Evolutionary conservation across 2,888 invertebrate genomes (phyloP).

Genomic region (Apamea anceps): DNA sequence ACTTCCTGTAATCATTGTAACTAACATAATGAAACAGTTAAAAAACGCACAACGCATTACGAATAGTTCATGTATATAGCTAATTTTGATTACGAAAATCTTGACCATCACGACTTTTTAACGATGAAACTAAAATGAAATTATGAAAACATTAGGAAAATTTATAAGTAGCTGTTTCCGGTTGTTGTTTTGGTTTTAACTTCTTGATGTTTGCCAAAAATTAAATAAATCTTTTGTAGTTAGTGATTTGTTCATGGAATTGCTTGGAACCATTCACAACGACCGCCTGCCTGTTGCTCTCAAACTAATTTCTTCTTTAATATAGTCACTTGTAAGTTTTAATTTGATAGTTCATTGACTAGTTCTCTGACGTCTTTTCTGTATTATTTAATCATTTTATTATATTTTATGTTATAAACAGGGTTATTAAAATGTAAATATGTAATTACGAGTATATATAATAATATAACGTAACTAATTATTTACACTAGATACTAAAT

Average conservation of each 20-base stretch:
- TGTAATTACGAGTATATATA: neutral
- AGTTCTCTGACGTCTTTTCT: conserved; percentile 29
- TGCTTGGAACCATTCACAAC: conserved; percentile 3
- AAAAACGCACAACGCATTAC: neutral
- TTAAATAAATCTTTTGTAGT: neutral
- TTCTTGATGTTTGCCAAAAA: neutral
- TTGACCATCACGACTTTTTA: neutral
- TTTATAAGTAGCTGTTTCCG: conserved; percentile 3
- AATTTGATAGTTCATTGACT: conserved; percentile 25
- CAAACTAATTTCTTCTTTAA: conserved; percentile 28
- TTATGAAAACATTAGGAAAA: conserved; percentile 10
- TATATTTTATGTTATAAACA: too few species aligned
- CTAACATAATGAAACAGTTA: neutral
- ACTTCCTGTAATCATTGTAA: neutral
- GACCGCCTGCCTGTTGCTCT: neutral
- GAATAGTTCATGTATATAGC: neutral
- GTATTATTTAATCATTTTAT: neutral
- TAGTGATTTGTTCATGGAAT: neutral
- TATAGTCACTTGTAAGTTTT: neutral
- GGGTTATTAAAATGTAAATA: too few species aligned
- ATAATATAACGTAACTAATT: neutral
- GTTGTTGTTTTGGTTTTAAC: neutral
- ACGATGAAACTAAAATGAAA: neutral
- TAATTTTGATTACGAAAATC: conserved; percentile 1
- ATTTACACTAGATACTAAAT: neutral